Percentiles rank a stretch among this genome's conserved stretches.
Evolutionary conservation across 1,140 invertebrate species (phyloP).

Genomic region (Drosophila funebris): DNA sequence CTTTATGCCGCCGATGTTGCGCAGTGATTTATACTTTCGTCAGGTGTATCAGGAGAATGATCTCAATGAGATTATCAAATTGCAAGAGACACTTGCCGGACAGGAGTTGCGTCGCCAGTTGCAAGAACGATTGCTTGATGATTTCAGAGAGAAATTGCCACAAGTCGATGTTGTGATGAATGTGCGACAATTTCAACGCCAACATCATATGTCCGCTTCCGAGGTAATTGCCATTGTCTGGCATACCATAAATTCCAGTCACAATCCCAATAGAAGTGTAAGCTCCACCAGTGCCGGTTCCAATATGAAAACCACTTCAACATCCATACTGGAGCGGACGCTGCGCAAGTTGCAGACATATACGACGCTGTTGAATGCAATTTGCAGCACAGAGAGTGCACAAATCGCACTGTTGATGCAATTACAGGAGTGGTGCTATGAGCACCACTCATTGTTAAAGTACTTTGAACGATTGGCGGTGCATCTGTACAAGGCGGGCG

Average conservation of each 20-base stretch:
- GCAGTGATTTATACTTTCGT: slow-evolving; percentile 24
- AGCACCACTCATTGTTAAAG: slow-evolving; percentile 17
- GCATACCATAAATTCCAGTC: slow-evolving; percentile 8
- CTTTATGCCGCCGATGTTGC: slow-evolving; percentile 31
- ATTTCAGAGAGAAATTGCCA: slow-evolving; percentile 17
- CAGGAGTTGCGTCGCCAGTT: not conserved
- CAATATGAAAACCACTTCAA: not conserved
- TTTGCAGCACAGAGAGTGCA: slow-evolving; percentile 23
- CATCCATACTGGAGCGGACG: not conserved
- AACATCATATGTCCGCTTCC: slow-evolving; percentile 26
- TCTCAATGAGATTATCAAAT: slow-evolving; percentile 9
- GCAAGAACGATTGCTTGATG: slow-evolving; percentile 11
- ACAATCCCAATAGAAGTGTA: not conserved
- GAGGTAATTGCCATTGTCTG: slow-evolving; percentile 33
- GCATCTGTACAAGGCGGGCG: slow-evolving; percentile 12
- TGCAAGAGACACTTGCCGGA: slow-evolving; percentile 13
- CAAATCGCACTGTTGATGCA: slow-evolving; percentile 22
- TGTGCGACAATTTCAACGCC: slow-evolving; percentile 22
- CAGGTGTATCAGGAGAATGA: slow-evolving; percentile 25
- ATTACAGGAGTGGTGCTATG: slow-evolving; percentile 32
- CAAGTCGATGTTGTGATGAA: slow-evolving; percentile 6
- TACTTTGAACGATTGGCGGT: slow-evolving; percentile 16
- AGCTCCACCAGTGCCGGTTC: not conserved
- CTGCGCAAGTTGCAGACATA: slow-evolving; percentile 17
- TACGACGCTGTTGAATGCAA: slow-evolving; percentile 14